phyloP scores from a whole-genome alignment of 2,888 invertebrate species.

The Platerodrilus igneus region DNA sequence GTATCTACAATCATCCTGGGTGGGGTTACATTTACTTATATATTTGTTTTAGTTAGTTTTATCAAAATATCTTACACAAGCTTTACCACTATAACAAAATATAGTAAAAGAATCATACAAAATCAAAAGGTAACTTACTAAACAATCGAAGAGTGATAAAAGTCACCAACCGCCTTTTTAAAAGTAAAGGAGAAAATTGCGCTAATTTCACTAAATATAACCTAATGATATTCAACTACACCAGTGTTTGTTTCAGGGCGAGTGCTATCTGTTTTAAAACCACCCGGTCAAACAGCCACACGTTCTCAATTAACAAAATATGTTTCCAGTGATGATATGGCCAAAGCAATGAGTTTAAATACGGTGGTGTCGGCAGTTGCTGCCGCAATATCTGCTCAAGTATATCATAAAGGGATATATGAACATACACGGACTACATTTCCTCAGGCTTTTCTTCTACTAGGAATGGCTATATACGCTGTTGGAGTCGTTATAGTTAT shows the following conservation, averaged over 20 bases:
- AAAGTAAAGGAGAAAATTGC: too few relatives aligned
- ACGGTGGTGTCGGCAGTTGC: slow-evolving; percentile 57
- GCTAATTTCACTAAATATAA: too few relatives aligned
- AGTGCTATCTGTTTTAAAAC: slow-evolving; percentile 10
- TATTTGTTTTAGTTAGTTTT: too few relatives aligned
- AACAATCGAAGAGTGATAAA: too few relatives aligned
- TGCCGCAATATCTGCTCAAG: slow-evolving; percentile 54
- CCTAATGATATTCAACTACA: too few relatives aligned
- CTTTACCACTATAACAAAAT: too few relatives aligned
- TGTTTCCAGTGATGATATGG: slow-evolving; percentile 42
- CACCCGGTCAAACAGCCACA: slow-evolving; percentile 12
- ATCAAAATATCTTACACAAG: too few relatives aligned
- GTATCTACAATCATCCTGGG: too few relatives aligned
- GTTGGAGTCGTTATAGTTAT: slow-evolving; percentile 51
- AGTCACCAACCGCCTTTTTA: too few relatives aligned
- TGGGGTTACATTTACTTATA: too few relatives aligned
- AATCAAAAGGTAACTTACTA: too few relatives aligned
- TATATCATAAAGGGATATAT: slow-evolving; percentile 54
- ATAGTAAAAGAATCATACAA: too few relatives aligned
- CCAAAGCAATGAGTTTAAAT: slow-evolving; percentile 52
- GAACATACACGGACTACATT: slow-evolving; percentile 50
- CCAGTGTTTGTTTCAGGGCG: slow-evolving; percentile 12
- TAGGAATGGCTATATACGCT: slow-evolving; percentile 51
- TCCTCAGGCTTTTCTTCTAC: slow-evolving; percentile 55
- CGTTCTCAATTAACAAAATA: slow-evolving; percentile 43